Conservation (phyloP, 2,113 vertebrate species). For the Marcusenius ussheri region DNA sequence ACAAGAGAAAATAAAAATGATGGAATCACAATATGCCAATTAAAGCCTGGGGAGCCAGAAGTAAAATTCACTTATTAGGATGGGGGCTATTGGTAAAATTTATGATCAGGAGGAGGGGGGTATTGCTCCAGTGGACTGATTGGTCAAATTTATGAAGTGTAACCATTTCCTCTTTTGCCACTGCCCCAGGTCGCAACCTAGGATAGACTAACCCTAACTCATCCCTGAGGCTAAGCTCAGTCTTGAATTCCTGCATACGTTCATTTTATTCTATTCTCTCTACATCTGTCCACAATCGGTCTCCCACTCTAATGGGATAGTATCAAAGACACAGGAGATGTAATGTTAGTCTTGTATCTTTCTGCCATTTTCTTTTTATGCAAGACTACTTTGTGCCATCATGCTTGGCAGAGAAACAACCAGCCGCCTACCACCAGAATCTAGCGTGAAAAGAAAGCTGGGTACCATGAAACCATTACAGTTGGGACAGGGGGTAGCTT, state of each 20-base stretch:
- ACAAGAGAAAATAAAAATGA: background rate
- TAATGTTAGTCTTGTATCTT: background rate
- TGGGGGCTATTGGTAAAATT: background rate
- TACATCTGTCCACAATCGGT: background rate
- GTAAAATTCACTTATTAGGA: background rate
- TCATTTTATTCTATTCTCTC: background rate
- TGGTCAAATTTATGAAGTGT: background rate
- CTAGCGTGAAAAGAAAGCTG: background rate
- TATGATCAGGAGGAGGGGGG: background rate
- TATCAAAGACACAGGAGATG: background rate
- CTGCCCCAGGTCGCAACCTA: background rate
- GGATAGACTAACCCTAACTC: background rate
- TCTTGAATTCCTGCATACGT: background rate
- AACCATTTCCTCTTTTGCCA: background rate
- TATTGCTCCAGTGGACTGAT: background rate
- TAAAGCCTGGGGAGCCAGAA: no score
- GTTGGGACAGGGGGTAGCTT: background rate
- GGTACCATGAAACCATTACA: background rate
- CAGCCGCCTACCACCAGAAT: background rate
- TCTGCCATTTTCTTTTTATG: background rate
- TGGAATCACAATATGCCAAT: no score
- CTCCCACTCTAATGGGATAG: background rate
- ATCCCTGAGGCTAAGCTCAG: background rate
- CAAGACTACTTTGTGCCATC: background rate
- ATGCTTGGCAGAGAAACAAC: background rate